These are phyloP conservation scores for Micrasema longulum DNA, from an alignment of 1,140 invertebrate genomes.

Conservation along the genomic window DNA sequence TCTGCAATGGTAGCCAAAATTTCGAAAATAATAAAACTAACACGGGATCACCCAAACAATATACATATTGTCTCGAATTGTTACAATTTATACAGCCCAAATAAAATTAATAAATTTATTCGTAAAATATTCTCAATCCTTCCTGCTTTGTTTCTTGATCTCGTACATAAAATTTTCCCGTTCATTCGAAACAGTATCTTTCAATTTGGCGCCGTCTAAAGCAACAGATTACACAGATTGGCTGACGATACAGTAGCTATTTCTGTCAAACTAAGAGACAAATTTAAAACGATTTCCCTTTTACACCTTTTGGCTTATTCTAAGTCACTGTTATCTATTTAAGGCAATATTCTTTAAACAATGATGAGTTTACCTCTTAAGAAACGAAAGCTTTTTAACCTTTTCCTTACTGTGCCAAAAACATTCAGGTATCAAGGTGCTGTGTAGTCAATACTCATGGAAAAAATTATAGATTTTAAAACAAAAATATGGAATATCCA, in stretches of 20 bases:
- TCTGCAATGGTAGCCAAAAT: no score
- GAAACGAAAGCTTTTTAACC: no score
- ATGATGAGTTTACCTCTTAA: background rate
- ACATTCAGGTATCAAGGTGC: no score
- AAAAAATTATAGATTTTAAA: no score
- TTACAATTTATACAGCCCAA: background rate
- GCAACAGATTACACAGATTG: conserved; percentile 36
- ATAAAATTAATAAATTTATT: conserved; percentile 22
- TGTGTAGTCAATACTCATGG: no score
- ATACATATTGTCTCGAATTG: no score
- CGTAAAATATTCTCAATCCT: background rate
- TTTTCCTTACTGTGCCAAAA: no score
- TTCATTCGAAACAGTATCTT: conserved; percentile 35
- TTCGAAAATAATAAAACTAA: no score
- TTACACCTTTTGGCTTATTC: conserved; percentile 27
- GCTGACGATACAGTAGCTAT: conserved; percentile 26
- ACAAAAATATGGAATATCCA: no score
- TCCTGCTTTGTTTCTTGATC: conserved; percentile 15
- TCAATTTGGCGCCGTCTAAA: conserved; percentile 29
- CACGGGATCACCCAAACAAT: no score
- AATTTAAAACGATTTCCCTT: conserved; percentile 34
- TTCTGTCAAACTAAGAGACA: conserved; percentile 20
- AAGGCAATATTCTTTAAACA: background rate
- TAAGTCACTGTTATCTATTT: conserved; percentile 27
- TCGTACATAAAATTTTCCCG: conserved; percentile 18